These are phyloP conservation scores for Diplodus puntazzo DNA, from an alignment of 2,797 vertebrate genomes.

Conservation along the genomic window DNA sequence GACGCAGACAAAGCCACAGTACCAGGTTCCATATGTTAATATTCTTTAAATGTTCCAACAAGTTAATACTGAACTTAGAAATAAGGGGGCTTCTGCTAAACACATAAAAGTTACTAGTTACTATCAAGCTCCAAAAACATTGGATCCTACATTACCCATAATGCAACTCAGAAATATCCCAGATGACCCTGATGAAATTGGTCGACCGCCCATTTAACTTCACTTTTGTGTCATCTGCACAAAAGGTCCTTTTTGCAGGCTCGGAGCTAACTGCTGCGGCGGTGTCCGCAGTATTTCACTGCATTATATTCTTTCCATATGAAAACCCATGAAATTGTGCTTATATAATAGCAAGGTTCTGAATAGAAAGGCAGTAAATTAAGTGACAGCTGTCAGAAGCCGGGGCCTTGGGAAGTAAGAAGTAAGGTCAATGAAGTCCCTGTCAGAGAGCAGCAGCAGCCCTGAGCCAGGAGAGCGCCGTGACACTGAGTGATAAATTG, in stretches of 20 bases:
- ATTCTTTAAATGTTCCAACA: too few relatives aligned
- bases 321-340: constrained; percentile 24
- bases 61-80: too few relatives aligned
- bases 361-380: constrained; percentile 64
- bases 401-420: constrained; percentile 52
- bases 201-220: constrained; percentile 9
- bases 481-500: constrained; percentile 65
- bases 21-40: too few relatives aligned
- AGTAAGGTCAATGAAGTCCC: constrained; percentile 60
- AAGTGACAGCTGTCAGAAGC: constrained; percentile 60
- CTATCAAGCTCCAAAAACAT: neutral
- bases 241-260: neutral
- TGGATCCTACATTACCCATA: neutral
- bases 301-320: constrained; percentile 28
- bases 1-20: too few relatives aligned
- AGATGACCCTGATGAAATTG: neutral
- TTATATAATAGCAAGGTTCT: constrained; percentile 48
- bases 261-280: constrained; percentile 4
- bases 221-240: neutral
- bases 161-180: neutral
- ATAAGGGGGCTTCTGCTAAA: too few relatives aligned
- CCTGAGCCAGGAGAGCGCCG: constrained; percentile 48
- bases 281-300: constrained; percentile 27
- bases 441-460: constrained; percentile 49
- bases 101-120: too few relatives aligned